Evolutionary conservation across 2,888 invertebrate species (phyloP).

Genomic region (Pandemis cinnamomeana): DNA sequence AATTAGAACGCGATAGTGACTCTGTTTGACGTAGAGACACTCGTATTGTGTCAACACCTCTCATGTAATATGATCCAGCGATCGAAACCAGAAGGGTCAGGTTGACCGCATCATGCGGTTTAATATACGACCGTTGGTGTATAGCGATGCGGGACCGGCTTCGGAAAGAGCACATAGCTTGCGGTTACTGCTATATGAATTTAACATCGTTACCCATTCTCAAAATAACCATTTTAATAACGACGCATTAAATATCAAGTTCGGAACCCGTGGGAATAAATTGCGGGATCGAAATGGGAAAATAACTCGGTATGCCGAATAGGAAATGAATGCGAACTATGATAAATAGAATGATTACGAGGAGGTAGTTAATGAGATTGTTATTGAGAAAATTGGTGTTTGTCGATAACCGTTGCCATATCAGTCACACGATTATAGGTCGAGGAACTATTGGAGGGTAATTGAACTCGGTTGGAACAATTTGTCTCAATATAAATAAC

Average conservation of each 20-base stretch:
- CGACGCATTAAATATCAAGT: slow-evolving; percentile 21
- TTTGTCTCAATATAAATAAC: slow-evolving; percentile 44
- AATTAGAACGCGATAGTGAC: slow-evolving; percentile 68
- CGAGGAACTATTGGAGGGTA: slow-evolving; percentile 37
- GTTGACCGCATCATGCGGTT: slow-evolving; percentile 69
- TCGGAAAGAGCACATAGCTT: slow-evolving; percentile 39
- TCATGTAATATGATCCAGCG: slow-evolving; percentile 71
- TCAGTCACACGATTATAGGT: slow-evolving; percentile 34
- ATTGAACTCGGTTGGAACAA: slow-evolving; percentile 41
- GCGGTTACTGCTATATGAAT: slow-evolving; percentile 28
- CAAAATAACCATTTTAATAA: slow-evolving; percentile 35
- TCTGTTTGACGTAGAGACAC: slow-evolving; percentile 67
- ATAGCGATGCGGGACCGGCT: slow-evolving; percentile 44
- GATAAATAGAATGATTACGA: slow-evolving; percentile 9
- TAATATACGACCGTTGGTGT: slow-evolving; percentile 52
- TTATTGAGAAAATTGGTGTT: slow-evolving; percentile 38
- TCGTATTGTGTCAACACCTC: slow-evolving; percentile 72
- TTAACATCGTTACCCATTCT: slow-evolving; percentile 30
- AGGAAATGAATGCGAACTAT: not conserved
- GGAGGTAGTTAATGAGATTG: slow-evolving; percentile 29
- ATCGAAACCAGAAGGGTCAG: slow-evolving; percentile 69
- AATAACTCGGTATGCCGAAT: slow-evolving; percentile 1
- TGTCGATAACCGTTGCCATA: slow-evolving; percentile 36
- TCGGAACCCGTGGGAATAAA: slow-evolving; percentile 29
- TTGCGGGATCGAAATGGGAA: slow-evolving; percentile 23